These are phyloP conservation scores for Onychomys arenicola DNA, from an alignment of 2,797 vertebrate genomes.

Conservation along the genomic window DNA sequence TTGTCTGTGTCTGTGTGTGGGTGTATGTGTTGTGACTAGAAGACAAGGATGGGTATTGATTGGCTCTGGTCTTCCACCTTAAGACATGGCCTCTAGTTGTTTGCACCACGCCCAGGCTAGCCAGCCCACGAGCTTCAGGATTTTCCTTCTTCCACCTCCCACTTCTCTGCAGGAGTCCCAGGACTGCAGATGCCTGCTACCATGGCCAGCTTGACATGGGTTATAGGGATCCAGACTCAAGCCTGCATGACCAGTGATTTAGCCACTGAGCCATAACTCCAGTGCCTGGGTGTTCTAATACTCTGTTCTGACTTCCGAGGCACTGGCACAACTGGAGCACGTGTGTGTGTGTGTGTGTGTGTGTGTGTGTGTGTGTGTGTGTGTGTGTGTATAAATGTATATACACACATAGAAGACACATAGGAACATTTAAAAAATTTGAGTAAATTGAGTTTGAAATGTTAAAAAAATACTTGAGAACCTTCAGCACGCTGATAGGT, in stretches of 20 bases:
- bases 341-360: background rate
- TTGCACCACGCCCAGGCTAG: background rate
- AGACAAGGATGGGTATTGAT: background rate
- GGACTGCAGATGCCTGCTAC: background rate
- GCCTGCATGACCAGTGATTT: background rate
- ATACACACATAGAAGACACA: background rate
- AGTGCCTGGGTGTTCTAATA: background rate
- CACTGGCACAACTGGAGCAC: background rate
- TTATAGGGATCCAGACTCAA: background rate
- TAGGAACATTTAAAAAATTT: background rate
- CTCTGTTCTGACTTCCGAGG: background rate
- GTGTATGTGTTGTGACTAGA: background rate
- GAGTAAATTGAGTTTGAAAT: too few relatives aligned
- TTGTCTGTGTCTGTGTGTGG: background rate
- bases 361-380: background rate
- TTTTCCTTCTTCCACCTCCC: background rate
- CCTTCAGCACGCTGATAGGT: background rate
- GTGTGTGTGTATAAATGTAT: background rate
- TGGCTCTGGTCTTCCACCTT: background rate
- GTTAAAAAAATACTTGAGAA: constrained; percentile 2
- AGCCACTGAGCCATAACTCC: background rate
- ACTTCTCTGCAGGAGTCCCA: background rate
- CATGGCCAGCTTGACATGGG: background rate
- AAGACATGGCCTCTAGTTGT: background rate
- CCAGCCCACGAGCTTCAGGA: background rate